Percentiles rank a stretch among this genome's conserved stretches.
Evolutionary conservation across 2,797 vertebrate genomes (phyloP).

Genomic region (Malurus splendens): DNA sequence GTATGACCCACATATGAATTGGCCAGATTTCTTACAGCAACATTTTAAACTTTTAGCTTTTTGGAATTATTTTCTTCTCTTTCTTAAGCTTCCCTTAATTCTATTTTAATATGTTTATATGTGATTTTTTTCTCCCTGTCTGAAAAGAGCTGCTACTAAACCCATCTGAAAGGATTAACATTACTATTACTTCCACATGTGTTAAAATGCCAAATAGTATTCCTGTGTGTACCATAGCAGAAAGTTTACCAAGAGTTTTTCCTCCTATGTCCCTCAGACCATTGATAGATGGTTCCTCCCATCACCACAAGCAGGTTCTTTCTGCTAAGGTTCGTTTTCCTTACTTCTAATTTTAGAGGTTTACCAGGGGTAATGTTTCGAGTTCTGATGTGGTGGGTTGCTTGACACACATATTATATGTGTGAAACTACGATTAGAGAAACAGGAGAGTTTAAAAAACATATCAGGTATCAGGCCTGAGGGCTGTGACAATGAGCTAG

Average conservation of each 20-base stretch:
- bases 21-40: not conserved
- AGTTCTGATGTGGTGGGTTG: not conserved
- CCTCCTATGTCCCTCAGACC: not conserved
- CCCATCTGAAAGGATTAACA: not conserved
- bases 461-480: not conserved
- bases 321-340: not conserved
- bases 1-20: fast-evolving
- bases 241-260: not conserved
- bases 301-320: not conserved
- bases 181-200: not conserved
- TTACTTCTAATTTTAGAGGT: not conserved
- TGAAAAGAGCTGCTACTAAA: not conserved
- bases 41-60: not conserved
- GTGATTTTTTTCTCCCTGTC: not conserved
- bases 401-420: fast-evolving
- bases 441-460: not conserved
- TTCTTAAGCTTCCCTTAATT: not conserved
- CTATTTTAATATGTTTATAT: not conserved
- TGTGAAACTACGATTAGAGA: not conserved
- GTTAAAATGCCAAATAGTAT: not conserved
- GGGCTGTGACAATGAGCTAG: not conserved
- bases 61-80: not conserved
- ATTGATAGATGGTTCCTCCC: not conserved
- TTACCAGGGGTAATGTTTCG: not conserved
- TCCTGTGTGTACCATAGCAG: not conserved